Base-by-base conservation (phyloP, 1,140 invertebrate species). In the Drusus annulatus region DNA sequence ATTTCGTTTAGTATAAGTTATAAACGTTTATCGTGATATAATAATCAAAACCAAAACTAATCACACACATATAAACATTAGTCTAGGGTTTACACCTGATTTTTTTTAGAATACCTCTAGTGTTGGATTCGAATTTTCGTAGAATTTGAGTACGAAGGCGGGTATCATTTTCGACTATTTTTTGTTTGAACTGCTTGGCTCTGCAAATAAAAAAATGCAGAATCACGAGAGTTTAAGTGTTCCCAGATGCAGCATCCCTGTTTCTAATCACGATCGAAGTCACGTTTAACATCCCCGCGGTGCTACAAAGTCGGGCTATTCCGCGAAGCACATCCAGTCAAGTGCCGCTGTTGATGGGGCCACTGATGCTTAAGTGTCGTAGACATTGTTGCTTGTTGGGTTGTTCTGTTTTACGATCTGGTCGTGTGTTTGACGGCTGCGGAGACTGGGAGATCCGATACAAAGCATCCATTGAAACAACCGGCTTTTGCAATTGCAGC, bases 381-480 rank as follows among this genome's bases (percentile, higher is more conserved):
- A 50, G 56, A 80, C 79, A 65, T 31, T 79, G 78, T 79, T 74
- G 69, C 54, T 62, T 63, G 60, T 36, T 76, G 71, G 79, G 36
- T 45, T 45, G 13, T 45, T 45, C 36, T 45, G 36, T 45, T 80
- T 80, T 76, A 76, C 50, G 79, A 76, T 52, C 63, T 45, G 45
- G 58, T 28, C 60, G 56, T 65, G 79, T 68, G 62, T 75, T 75
- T 80, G 62, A 65, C 50, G 69, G 16, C n/a, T 28, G 23, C n/a
- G 28, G 45, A 65, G 3, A 31, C 3, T 28, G 19, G 25, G 54
- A 21, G 10, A 58, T 60, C 58, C 28, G 71, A 74, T 56, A 74
- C n/a, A 56, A 56, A 56, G 50, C 3, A 54, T 54, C 54, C 50
- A 28, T 56, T 31, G 23, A 54, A 31, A 10, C 51, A 74, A 56